Evolutionary conservation across 2,888 invertebrate genomes (phyloP).

Genomic region (Thera britannica): DNA sequence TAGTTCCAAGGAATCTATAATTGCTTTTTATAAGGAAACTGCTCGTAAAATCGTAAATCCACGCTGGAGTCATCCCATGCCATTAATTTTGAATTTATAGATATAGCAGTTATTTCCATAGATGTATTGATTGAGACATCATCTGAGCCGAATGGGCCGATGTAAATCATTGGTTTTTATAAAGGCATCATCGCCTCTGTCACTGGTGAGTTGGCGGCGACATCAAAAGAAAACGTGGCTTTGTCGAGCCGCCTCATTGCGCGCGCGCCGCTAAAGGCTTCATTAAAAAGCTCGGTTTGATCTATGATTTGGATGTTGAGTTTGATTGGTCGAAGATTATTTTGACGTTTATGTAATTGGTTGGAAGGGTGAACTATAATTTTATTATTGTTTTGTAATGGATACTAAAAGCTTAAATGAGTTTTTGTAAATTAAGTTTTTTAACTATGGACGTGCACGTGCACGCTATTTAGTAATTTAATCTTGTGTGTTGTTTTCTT

Average conservation of each 20-base stretch:
- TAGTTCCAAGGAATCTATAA: constrained; percentile 41
- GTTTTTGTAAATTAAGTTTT: constrained; percentile 12
- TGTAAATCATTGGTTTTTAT: constrained; percentile 83
- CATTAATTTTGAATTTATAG: constrained; percentile 41
- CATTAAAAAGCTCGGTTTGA: constrained; percentile 66
- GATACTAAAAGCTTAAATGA: background rate
- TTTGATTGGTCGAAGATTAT: constrained; percentile 55
- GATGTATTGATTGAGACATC: constrained; percentile 49
- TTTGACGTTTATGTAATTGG: constrained; percentile 59
- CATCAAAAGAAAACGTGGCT: constrained; percentile 61
- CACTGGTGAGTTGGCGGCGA: constrained; percentile 62
- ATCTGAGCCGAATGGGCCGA: constrained; percentile 53
- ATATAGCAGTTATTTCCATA: constrained; percentile 37
- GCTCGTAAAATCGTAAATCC: constrained; percentile 39
- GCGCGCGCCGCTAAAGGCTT: constrained; percentile 71
- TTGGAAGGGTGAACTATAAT: constrained; percentile 50
- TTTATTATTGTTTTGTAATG: constrained; percentile 34
- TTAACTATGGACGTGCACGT: constrained; percentile 3
- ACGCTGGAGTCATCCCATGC: constrained; percentile 32
- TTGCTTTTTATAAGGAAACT: constrained; percentile 40
- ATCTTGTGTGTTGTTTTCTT: constrained; percentile 21
- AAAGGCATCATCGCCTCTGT: constrained; percentile 80
- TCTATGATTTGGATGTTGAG: constrained; percentile 60
- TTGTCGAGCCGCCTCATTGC: constrained; percentile 60
- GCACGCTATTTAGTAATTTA: constrained; percentile 20